Conservation (phyloP, 35 echinoderm and acorn worm genomes). For the Eucidaris tribuloides region DNA sequence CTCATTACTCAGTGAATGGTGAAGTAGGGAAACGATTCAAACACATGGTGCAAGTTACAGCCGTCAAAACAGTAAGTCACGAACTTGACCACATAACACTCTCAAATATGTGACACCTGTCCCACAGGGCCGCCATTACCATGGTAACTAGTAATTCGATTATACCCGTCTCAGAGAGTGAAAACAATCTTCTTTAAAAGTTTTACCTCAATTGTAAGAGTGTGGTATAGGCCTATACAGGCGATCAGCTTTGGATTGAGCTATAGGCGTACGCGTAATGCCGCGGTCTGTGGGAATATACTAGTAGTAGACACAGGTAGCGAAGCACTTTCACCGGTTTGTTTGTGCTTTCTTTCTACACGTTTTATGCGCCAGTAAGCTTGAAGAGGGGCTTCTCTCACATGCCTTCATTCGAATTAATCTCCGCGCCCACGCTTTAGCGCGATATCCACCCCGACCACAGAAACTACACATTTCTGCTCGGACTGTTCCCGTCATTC, state of each 20-base stretch:
- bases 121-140: not conserved
- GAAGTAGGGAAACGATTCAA: too few species aligned
- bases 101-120: slow-evolving; percentile 9
- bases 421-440: not conserved
- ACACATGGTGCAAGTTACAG: too few species aligned
- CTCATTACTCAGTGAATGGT: too few species aligned
- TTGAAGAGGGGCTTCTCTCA: not conserved
- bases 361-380: not conserved
- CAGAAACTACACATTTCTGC: not conserved
- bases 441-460: not conserved
- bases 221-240: not conserved
- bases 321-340: not conserved
- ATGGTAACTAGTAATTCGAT: not conserved
- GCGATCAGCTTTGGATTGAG: not conserved
- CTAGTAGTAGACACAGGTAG: not conserved
- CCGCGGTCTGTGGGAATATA: not conserved
- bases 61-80: not conserved
- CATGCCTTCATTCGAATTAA: not conserved
- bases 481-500: not conserved
- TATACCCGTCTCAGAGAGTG: not conserved
- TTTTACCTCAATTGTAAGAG: not conserved
- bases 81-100: not conserved
- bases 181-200: not conserved
- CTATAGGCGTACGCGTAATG: too few species aligned
- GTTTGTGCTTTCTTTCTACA: not conserved